Percentiles rank a stretch among this genome's conserved stretches.
Evolutionary conservation across 2,113 vertebrate genomes (phyloP).

Genomic region (Pterocles orientalis): DNA sequence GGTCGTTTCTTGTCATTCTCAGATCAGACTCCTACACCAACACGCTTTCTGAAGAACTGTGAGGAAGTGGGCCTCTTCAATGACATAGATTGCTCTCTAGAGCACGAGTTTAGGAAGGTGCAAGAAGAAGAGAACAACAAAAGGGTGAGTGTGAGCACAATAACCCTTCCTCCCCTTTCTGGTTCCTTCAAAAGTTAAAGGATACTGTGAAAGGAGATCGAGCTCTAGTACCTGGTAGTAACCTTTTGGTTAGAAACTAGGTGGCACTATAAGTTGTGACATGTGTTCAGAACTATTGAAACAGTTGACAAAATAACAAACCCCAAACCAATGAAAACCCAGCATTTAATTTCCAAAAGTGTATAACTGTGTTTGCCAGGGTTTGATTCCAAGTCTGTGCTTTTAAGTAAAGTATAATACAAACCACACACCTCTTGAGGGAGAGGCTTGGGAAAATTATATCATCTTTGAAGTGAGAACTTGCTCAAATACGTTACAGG

Average conservation of each 20-base stretch:
- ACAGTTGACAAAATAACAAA: not conserved
- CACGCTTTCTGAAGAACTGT: slow-evolving; percentile 98
- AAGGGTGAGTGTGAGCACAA: slow-evolving; percentile 80
- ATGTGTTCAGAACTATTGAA: not conserved
- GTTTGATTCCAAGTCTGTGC: slow-evolving; percentile 14
- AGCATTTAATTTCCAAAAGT: not conserved
- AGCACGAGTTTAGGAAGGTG: slow-evolving; percentile 96
- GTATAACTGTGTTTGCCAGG: not conserved
- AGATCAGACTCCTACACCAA: slow-evolving; percentile 99
- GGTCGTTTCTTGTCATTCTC: slow-evolving; percentile 53
- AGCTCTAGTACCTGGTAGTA: not conserved
- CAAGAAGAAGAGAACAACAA: slow-evolving; percentile 97
- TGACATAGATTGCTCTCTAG: slow-evolving; percentile 95
- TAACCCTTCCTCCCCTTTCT: not conserved
- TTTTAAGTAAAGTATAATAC: slow-evolving; percentile 32
- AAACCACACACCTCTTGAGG: slow-evolving; percentile 43
- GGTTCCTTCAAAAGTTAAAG: not conserved
- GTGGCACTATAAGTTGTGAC: not conserved
- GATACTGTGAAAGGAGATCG: not conserved
- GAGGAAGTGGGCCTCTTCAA: slow-evolving; percentile 98
- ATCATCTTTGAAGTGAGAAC: slow-evolving; percentile 5
- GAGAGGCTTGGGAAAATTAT: slow-evolving; percentile 22
- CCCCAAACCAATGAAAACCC: not conserved
- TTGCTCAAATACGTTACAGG: not conserved
- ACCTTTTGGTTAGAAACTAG: slow-evolving; percentile 9